Evolutionary conservation across 2,797 vertebrate genomes (phyloP).

Genomic region (Periophthalmus magnuspinnatus): DNA sequence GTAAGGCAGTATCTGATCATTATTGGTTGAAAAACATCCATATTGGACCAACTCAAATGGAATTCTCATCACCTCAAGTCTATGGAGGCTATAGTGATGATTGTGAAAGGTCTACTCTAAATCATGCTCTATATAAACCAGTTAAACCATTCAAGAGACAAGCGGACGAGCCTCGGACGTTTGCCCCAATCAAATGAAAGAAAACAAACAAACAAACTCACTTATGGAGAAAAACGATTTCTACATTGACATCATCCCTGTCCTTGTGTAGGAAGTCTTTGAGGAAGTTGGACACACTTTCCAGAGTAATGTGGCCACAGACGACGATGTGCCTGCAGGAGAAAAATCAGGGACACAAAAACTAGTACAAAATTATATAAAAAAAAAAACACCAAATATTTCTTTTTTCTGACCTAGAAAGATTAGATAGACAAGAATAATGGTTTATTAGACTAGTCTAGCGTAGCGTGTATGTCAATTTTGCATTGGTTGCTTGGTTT

Average conservation of each 20-base stretch:
- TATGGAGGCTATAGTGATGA: too few species aligned
- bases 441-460: too few species aligned
- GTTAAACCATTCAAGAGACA: too few species aligned
- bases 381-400: not conserved
- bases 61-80: too few species aligned
- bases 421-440: conserved; percentile 22
- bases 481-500: too few species aligned
- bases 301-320: conserved; percentile 99
- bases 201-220: conserved; percentile 72
- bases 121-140: too few species aligned
- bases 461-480: too few species aligned
- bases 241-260: conserved; percentile 99
- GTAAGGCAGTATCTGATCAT: too few species aligned
- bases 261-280: conserved; percentile 99
- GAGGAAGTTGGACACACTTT: conserved; percentile 99
- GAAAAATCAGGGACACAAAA: conserved; percentile 44
- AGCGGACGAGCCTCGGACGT: not conserved
- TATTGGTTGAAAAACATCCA: too few species aligned
- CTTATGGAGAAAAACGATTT: conserved; percentile 99
- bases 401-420: conserved; percentile 36
- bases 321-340: conserved; percentile 97
- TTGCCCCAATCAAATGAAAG: not conserved
- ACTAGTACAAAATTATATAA: not conserved
- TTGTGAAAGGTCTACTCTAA: too few species aligned
- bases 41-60: too few species aligned